Evolutionary conservation across 2,797 vertebrate genomes (phyloP).

Genomic region (Chelmon rostratus): DNA sequence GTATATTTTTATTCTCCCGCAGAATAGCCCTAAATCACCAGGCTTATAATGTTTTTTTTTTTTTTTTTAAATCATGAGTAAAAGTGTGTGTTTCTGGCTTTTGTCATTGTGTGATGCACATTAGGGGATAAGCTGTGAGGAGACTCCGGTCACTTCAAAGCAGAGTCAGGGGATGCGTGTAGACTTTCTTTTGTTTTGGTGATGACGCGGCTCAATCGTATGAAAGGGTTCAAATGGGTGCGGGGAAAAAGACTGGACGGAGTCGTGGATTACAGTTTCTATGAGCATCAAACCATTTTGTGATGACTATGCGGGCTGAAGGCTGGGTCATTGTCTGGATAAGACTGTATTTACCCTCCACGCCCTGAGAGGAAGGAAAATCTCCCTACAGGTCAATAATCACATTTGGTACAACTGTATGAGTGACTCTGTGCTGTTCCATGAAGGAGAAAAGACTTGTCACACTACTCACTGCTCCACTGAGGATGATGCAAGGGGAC

Average conservation of each 20-base stretch:
- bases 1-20: background rate
- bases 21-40: background rate
- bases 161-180: background rate
- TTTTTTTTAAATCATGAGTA: background rate
- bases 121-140: background rate
- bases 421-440: background rate
- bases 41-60: background rate
- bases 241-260: conserved; percentile 15
- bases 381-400: conserved; percentile 29
- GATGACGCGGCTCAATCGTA: conserved; percentile 47
- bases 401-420: conserved; percentile 9
- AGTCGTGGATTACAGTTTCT: conserved; percentile 26
- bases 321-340: conserved; percentile 9
- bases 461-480: conserved; percentile 12
- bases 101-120: conserved; percentile 5
- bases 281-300: conserved; percentile 25
- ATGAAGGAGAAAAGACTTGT: conserved; percentile 8
- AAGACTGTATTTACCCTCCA: conserved; percentile 14
- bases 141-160: background rate
- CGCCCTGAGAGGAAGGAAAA: conserved; percentile 21
- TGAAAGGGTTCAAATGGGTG: conserved; percentile 46
- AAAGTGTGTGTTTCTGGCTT: background rate
- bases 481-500: background rate
- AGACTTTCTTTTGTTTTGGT: conserved; percentile 2
- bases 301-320: conserved; percentile 28